Base-by-base conservation (phyloP, 2,113 vertebrate genomes). In the Corydoras sp. region DNA sequence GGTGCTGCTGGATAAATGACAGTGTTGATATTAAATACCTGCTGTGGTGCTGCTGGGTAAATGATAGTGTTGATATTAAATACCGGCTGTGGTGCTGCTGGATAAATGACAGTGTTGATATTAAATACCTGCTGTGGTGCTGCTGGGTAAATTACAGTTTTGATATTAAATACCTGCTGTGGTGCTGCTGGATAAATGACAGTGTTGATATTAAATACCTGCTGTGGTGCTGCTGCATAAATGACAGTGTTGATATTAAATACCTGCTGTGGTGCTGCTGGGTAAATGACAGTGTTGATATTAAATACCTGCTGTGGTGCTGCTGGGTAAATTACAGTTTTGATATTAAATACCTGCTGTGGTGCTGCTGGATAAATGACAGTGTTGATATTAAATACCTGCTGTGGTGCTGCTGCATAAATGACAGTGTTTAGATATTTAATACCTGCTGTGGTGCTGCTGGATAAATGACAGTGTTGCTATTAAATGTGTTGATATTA, bases 71-170 rank as follows among this genome's bases (percentile, higher is more conserved):
- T 4, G 29, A 6, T 7, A n/a, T n/a, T 10, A 8, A 13, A 43
- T 58, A 68, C 65, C 68, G n/a, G 68, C 48, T 7, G 68, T 69
- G 8, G 10, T 62, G 29, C 49, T 60, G 68, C 6, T 29, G 50
- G 53, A n/a, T 24, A 12, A n/a, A n/a, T n/a, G n/a, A n/a, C n/a
- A n/a, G n/a, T n/a, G 9, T 31, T 43, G 4, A 43, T 30, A 7
- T 9, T 14, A 13, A n/a, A 35, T 85, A 89, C 88, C 88, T 86
- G 88, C 86, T 55, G 83, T 74, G 3, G 86, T 84, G 43, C 79
- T 74, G 7, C 78, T 59, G 73, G 85, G 83, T 65, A 87, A 79
- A 55, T 82, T 1, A 24, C 18, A 24, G 9, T 32, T 1, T 43
- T 4, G 29, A 6, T 7, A n/a, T n/a, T 10, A 8, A 13, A 43